Percentiles rank a stretch among this genome's conserved stretches.
These are phyloP conservation scores for Suricata suricatta DNA, from an alignment of 2,113 vertebrate genomes.

Conservation along the genomic window DNA sequence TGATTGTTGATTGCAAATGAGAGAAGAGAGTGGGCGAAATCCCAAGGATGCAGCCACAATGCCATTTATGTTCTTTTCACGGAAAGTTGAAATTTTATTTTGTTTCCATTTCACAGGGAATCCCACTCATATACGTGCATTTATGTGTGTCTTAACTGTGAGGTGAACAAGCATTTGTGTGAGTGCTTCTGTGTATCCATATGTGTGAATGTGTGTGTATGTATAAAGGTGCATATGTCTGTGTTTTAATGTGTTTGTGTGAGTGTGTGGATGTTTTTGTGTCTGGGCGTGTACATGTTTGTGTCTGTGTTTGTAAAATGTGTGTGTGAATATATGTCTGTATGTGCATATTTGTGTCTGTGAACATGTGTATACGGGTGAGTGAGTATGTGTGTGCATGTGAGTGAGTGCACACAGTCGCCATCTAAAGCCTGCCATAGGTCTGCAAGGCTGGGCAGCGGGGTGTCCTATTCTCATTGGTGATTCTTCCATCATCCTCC, in stretches of 20 bases:
- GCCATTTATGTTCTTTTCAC: neutral
- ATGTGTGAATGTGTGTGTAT: neutral
- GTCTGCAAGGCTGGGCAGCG: neutral
- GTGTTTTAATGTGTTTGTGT: neutral
- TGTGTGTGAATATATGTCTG: neutral
- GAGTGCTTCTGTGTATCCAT: neutral
- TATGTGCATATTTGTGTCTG: neutral
- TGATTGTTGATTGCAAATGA: neutral
- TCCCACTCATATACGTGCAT: neutral
- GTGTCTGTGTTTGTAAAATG: neutral
- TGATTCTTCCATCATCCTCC: neutral
- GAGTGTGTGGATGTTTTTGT: neutral
- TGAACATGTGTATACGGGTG: too few relatives aligned
- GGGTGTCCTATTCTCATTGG: neutral
- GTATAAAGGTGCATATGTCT: neutral
- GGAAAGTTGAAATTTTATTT: neutral
- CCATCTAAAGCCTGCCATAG: neutral
- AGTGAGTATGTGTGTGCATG: too few relatives aligned
- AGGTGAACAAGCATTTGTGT: neutral
- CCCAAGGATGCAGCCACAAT: accelerated
- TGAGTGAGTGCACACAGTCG: neutral
- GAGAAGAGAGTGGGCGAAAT: neutral
- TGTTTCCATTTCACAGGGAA: neutral
- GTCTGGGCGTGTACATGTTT: too few relatives aligned
- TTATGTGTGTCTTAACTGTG: neutral